These are phyloP conservation scores for Anastrepha ludens DNA, from an alignment of 1,140 invertebrate species.

Conservation along the genomic window DNA sequence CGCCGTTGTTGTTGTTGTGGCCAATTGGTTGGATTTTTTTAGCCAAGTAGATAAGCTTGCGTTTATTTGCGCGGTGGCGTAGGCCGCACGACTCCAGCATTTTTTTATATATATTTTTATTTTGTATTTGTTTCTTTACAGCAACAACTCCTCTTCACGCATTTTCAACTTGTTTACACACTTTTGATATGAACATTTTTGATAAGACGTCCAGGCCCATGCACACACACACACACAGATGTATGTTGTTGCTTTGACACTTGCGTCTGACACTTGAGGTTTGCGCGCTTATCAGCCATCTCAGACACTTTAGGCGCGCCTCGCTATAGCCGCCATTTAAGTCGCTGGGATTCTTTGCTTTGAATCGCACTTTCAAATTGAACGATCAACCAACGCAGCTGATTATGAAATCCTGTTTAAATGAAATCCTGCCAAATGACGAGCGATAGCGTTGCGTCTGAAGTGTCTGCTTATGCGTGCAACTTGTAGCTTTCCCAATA, in stretches of 20 bases:
- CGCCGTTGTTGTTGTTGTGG: not conserved
- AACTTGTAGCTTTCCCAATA: not conserved
- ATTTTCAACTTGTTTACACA: slow-evolving; percentile 29
- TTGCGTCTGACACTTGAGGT: not conserved
- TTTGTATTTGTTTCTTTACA: not conserved
- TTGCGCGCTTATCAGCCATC: not conserved
- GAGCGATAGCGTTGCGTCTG: slow-evolving; percentile 8
- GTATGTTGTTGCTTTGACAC: not conserved
- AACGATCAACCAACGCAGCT: slow-evolving; percentile 12
- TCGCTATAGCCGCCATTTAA: not conserved
- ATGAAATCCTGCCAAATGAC: slow-evolving; percentile 39
- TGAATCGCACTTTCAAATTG: slow-evolving; percentile 18
- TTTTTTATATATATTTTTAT: not conserved
- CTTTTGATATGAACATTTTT: slow-evolving; percentile 42
- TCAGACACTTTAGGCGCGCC: slow-evolving; percentile 32
- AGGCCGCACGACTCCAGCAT: not conserved
- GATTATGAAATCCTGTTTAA: slow-evolving; percentile 48
- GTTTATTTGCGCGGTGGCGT: not conserved
- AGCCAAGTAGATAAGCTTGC: slow-evolving; percentile 46
- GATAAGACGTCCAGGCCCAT: not conserved
- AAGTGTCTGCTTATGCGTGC: not conserved
- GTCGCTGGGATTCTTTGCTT: not conserved
- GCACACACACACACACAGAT: not conserved
- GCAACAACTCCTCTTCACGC: slow-evolving; percentile 15
- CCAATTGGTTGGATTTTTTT: not conserved